Percentiles rank a stretch among this genome's conserved stretches.
These are phyloP conservation scores for Ardeotis arabs DNA, from an alignment of 2,113 vertebrate species.

Conservation along the genomic window DNA sequence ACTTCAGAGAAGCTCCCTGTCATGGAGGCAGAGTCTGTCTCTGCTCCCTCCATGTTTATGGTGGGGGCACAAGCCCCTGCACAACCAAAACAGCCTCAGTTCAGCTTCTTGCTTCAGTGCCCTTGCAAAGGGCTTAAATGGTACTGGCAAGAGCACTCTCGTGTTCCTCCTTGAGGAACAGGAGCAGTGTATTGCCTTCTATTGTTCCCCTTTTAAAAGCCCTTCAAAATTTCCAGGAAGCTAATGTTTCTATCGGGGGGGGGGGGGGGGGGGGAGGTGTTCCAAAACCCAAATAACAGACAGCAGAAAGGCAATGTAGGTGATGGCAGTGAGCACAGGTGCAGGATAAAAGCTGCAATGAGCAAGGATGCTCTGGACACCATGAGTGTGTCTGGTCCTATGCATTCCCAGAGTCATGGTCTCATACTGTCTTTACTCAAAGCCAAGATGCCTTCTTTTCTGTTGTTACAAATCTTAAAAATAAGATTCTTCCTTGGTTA, in stretches of 20 bases:
- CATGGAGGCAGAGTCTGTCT: neutral
- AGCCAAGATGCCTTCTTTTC: neutral
- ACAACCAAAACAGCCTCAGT: neutral
- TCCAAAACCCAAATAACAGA: neutral
- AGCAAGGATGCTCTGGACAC: neutral
- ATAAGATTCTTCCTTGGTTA: neutral
- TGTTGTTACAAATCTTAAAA: neutral
- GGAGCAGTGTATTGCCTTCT: neutral
- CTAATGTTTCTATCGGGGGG: neutral
- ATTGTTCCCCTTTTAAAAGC: neutral
- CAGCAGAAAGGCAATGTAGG: neutral
- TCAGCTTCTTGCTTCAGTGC: neutral
- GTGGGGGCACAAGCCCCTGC: neutral
- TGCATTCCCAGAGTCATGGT: neutral
- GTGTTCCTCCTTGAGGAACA: neutral
- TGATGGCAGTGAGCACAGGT: neutral
- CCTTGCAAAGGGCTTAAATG: neutral
- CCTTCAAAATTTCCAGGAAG: neutral
- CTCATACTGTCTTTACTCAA: neutral
- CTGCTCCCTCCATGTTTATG: fast-evolving
- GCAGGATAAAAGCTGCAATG: neutral
- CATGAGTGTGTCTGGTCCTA: neutral
- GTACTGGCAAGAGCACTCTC: neutral
- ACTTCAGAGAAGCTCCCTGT: neutral
- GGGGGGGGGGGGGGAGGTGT: too few relatives aligned